Evolutionary conservation across 1,140 invertebrate genomes (phyloP).

Genomic region (Penaeus indicus): DNA sequence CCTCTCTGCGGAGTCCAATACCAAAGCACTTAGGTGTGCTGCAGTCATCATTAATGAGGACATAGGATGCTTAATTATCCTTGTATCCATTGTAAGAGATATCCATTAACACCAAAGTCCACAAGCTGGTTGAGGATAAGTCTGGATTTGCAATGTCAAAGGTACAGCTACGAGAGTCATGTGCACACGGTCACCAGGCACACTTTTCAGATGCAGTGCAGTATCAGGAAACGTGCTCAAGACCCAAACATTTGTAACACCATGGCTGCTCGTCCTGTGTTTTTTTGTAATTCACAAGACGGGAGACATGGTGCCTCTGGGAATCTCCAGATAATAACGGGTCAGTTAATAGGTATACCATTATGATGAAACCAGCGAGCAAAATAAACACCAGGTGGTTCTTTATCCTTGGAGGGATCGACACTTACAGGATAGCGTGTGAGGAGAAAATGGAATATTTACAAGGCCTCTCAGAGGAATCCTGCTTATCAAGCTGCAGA

Average conservation of each 20-base stretch:
- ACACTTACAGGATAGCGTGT: no score
- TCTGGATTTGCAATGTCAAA: no score
- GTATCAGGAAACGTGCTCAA: constrained; percentile 32
- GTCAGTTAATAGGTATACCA: constrained; percentile 10
- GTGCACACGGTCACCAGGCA: constrained; percentile 12
- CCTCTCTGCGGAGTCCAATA: no score
- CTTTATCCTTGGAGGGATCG: no score
- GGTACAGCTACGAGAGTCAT: background rate
- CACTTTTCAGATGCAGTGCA: constrained; percentile 22
- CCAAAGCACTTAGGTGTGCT: no score
- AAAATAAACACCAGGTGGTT: background rate
- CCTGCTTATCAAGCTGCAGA: no score
- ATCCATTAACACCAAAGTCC: no score
- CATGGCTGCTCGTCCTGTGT: background rate
- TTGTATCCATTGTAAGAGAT: no score
- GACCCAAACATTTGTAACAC: constrained; percentile 22
- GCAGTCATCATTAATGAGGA: no score
- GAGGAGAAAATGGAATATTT: no score
- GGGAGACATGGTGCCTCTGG: background rate
- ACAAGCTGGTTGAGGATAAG: background rate
- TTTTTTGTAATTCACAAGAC: constrained; percentile 1
- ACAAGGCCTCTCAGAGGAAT: no score
- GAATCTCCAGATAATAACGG: constrained; percentile 5
- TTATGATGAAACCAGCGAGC: background rate
- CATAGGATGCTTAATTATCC: no score